A percentile compares a stretch with the other conserved stretches of the same genome.
Evolutionary conservation across 2,113 vertebrate species (phyloP).

Genomic region (Coregonus clupeaformis): DNA sequence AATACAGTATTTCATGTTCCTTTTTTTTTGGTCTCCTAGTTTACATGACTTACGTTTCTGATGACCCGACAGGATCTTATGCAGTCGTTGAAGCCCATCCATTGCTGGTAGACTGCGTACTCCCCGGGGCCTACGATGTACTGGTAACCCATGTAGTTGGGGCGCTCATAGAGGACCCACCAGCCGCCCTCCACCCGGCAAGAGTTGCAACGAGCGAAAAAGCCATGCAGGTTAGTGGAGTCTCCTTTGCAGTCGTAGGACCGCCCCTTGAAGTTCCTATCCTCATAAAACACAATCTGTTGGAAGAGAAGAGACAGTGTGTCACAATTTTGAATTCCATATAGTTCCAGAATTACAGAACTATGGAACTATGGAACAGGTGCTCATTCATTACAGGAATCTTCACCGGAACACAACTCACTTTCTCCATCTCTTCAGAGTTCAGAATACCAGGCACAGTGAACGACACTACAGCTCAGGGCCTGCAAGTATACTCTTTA

Average conservation of each 20-base stretch:
- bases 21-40: background rate
- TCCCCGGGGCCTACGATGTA: slow-evolving; percentile 39
- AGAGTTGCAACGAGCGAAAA: slow-evolving; percentile 48
- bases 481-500: slow-evolving; percentile 21
- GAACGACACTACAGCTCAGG: background rate
- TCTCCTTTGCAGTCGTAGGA: slow-evolving; percentile 29
- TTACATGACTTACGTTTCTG: background rate
- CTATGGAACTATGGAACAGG: background rate
- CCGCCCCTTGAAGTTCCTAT: slow-evolving; percentile 40
- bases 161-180: slow-evolving; percentile 44
- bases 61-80: slow-evolving; percentile 55
- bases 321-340: too few species aligned
- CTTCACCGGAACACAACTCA: background rate
- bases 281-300: slow-evolving; percentile 38
- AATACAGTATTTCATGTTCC: too few species aligned
- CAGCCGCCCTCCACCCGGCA: slow-evolving; percentile 32
- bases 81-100: slow-evolving; percentile 37
- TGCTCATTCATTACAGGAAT: background rate
- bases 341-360: too few species aligned
- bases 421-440: background rate
- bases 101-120: slow-evolving; percentile 35
- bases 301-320: slow-evolving; percentile 3
- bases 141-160: slow-evolving; percentile 32
- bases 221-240: slow-evolving; percentile 34
- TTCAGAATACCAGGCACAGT: background rate